A percentile compares a stretch with the other conserved stretches of the same genome.
Evolutionary conservation across 1,140 invertebrate genomes (phyloP).

Genomic region (Ephestia elutella): DNA sequence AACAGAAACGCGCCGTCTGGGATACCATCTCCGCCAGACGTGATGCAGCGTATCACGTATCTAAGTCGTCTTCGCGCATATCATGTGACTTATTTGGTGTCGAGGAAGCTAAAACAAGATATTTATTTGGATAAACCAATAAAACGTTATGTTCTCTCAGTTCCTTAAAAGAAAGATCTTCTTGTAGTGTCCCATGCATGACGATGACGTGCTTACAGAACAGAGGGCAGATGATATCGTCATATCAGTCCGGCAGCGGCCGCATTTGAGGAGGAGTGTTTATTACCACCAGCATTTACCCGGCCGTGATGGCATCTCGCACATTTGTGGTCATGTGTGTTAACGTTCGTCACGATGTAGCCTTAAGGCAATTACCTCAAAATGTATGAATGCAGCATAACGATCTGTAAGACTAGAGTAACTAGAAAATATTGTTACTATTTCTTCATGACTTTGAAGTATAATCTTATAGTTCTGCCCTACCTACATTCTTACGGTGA

Average conservation of each 20-base stretch:
- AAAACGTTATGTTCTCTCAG: background rate
- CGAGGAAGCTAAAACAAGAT: background rate
- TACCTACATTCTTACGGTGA: too few species aligned
- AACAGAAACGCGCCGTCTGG: constrained; percentile 41
- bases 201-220: background rate
- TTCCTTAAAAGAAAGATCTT: too few species aligned
- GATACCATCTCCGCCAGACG: constrained; percentile 64
- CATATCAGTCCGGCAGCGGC: constrained; percentile 27
- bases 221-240: constrained; percentile 20
- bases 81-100: constrained; percentile 3
- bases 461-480: too few species aligned
- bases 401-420: too few species aligned
- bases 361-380: background rate
- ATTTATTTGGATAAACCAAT: background rate
- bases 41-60: constrained; percentile 42
- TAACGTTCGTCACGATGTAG: constrained; percentile 32
- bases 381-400: background rate
- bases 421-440: too few species aligned
- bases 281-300: constrained; percentile 35
- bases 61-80: background rate
- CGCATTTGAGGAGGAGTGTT: constrained; percentile 35
- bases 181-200: background rate
- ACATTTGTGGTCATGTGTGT: constrained; percentile 36
- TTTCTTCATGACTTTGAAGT: too few species aligned
- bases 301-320: constrained; percentile 40